Percentiles rank a stretch among this genome's conserved stretches.
phyloP scores from a whole-genome alignment of 2,113 vertebrate species.

The Laticauda colubrina region DNA sequence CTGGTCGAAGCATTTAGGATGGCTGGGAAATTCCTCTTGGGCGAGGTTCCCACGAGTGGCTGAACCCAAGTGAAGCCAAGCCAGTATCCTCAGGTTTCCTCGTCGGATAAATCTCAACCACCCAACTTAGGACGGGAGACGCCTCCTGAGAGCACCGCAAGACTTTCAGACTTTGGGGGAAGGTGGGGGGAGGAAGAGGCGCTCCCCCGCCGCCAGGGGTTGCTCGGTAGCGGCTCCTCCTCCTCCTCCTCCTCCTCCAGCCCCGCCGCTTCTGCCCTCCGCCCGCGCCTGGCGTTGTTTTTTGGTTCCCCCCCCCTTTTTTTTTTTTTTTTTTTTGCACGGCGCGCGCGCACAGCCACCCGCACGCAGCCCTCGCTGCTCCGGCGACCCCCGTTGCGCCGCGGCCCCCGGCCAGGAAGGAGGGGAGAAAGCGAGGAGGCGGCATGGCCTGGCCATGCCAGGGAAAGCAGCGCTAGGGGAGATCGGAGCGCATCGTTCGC shows the following conservation, averaged over 20 bases:
- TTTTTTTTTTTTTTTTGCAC: not conserved
- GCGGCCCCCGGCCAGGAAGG: not conserved
- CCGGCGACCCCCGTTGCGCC: not conserved
- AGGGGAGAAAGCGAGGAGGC: not conserved
- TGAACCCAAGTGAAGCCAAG: not conserved
- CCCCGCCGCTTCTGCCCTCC: not conserved
- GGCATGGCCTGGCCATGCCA: conserved; percentile 15
- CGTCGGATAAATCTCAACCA: not conserved
- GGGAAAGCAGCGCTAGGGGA: not conserved
- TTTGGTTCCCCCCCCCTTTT: no score
- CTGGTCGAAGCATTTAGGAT: not conserved
- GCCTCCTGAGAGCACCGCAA: not conserved
- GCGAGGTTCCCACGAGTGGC: not conserved
- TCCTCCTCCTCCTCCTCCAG: not conserved
- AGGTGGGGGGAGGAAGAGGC: not conserved
- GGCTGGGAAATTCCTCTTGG: not conserved
- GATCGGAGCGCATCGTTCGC: not conserved
- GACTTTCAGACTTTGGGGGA: no score
- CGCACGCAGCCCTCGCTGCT: not conserved
- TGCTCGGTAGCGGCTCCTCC: not conserved
- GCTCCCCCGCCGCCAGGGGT: not conserved
- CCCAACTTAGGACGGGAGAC: not conserved
- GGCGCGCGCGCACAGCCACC: not conserved
- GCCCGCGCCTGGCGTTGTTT: not conserved
- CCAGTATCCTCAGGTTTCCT: not conserved